phyloP scores from a whole-genome alignment of 1,140 invertebrate genomes.

The Pseudomyrmex dendroicus region DNA sequence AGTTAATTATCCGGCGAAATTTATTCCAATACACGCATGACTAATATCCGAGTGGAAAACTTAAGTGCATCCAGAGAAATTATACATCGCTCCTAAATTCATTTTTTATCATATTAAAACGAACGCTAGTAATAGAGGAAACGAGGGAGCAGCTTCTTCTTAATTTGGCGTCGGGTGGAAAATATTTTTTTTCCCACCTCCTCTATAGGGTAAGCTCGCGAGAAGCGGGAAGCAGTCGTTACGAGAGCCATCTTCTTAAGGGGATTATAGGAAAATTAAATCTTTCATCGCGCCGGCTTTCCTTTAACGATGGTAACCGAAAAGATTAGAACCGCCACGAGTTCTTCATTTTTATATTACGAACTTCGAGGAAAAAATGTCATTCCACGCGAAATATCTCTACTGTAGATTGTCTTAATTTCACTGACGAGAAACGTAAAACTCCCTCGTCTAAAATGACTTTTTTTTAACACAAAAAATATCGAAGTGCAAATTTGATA shows the following conservation, averaged over 20 bases:
- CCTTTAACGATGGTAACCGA: constrained; percentile 39
- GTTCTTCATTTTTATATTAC: constrained; percentile 37
- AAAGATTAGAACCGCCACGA: constrained; percentile 23
- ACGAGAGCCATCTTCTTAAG: constrained; percentile 46
- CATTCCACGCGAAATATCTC: constrained; percentile 7
- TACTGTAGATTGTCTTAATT: background rate
- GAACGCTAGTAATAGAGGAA: constrained; percentile 25
- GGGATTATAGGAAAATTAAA: constrained; percentile 67
- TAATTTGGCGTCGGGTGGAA: constrained; percentile 45
- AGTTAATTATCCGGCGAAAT: background rate
- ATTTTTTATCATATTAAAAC: constrained; percentile 47
- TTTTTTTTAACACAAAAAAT: constrained; percentile 4
- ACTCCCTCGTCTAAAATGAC: background rate
- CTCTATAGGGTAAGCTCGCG: constrained; percentile 17
- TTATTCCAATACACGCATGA: background rate
- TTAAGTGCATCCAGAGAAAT: constrained; percentile 31
- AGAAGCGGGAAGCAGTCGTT: constrained; percentile 32
- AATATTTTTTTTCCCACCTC: constrained; percentile 34
- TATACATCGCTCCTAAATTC: constrained; percentile 42
- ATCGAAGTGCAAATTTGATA: background rate
- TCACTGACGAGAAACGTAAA: background rate
- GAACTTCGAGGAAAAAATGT: constrained; percentile 6
- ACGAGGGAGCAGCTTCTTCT: constrained; percentile 35
- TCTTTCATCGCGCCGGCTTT: constrained; percentile 52
- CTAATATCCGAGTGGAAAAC: background rate